phyloP scores from a whole-genome alignment of 2,888 invertebrate genomes.

The Dromius quadrimaculatus region DNA sequence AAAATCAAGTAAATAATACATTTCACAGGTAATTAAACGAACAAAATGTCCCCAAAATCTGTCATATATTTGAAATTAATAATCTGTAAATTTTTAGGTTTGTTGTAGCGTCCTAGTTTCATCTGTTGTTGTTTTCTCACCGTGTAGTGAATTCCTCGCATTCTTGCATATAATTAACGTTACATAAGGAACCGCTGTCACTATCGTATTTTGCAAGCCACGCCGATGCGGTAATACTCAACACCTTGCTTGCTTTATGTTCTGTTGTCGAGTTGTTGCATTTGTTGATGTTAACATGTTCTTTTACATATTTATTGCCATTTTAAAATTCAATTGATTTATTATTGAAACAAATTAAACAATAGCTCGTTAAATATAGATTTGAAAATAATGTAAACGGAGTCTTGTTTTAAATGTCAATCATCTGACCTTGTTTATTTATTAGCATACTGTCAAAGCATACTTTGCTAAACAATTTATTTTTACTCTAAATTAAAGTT shows the following conservation, averaged over 20 bases:
- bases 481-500: conserved; percentile 29
- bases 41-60: too few relatives aligned
- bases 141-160: conserved; percentile 41
- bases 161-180: conserved; percentile 46
- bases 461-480: conserved; percentile 29
- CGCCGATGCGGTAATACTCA: neutral
- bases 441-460: conserved; percentile 26
- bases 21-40: too few relatives aligned
- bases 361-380: conserved; percentile 23
- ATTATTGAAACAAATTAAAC: too few relatives aligned
- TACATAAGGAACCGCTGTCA: conserved; percentile 45
- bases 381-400: conserved; percentile 16
- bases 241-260: neutral
- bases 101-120: conserved; percentile 15
- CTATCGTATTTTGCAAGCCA: neutral
- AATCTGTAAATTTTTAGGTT: too few relatives aligned
- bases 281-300: too few relatives aligned
- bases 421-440: conserved; percentile 29
- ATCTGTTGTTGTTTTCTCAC: conserved; percentile 39
- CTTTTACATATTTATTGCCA: too few relatives aligned
- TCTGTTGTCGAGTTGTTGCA: neutral
- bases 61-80: too few relatives aligned
- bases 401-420: conserved; percentile 20
- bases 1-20: too few relatives aligned
- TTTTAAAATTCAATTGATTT: too few relatives aligned